Base-by-base conservation (phyloP, 2,797 vertebrate species). In the Diceros bicornis region DNA sequence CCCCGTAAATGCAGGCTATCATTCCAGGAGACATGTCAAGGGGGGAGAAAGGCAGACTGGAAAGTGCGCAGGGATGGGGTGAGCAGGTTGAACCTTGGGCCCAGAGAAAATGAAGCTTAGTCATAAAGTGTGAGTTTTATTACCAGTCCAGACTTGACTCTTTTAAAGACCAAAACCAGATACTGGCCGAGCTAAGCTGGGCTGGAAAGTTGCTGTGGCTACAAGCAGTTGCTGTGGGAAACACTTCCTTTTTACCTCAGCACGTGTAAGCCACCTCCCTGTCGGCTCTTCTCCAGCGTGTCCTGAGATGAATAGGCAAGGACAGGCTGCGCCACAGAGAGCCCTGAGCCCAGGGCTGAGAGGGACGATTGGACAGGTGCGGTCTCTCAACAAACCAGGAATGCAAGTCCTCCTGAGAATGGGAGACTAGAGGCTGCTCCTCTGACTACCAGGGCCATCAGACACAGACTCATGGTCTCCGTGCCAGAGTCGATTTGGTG, bases 111-210 rank as follows among this genome's bases (percentile, higher is more conserved):
- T n/a, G 41, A 91, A 92, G 79, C 77, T 64, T 13, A 16, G 10
- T 68, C 88, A 90, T 32, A 66, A 57, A 62, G 55, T 66, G 3
- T 61, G 41, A 87, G 61, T 82, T 79, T 91, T 59, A 69, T 75
- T 88, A 85, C 32, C 74, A 75, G 18, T 55, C 85, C 82, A 89
- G 47, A 61, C 27, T 66, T 83, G 62, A 44, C 68, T 81, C 11
- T 55, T 83, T 79, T 72, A 82, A 92, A 87, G 61, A 57, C 2
- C 72, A 52, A 97, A 96, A 27, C 20, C 23, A 32, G 23, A 89
- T 13, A 29, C 44, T 44, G 21, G 20, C 74, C 47, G 72, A 69
- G 50, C 57, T 44, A 55, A 72, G n/a, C n/a, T 41, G 27, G 21
- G 62, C 85, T 55, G 47, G 79, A 55, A 75, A 79, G 37, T 2